Base-by-base conservation (phyloP, 2,797 vertebrate genomes). In the Mormyrops boulengeri region DNA sequence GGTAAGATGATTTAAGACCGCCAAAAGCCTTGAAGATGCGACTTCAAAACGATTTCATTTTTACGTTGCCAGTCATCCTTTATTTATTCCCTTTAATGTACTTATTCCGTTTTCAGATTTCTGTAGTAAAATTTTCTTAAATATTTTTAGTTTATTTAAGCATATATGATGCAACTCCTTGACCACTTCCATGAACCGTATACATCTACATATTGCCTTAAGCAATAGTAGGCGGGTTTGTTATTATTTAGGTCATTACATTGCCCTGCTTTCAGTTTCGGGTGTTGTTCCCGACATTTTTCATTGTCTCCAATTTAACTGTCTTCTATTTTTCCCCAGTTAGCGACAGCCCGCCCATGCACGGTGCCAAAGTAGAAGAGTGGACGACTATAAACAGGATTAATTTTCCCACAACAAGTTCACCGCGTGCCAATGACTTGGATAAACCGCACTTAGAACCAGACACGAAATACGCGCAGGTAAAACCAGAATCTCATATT, bases 291-390 rank as follows among this genome's bases (percentile, higher is more conserved):
- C 12, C 12, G 14, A 26, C 6, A 47, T 82, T 82, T 82, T n/a
- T 44, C 80, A 49, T 49, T 84, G 17, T 84, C 80, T 84, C 30
- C 17, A 41, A 44, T 84, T 85, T 30, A 22, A 49, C 22, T 85
- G n/a, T 85, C 0, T 85, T 94, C 88, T 93, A 90, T 91, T 92
- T 92, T 91, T 91, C 93, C 91, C 93, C 96, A 95, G 97, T 98
- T 95, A 98, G 96, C 95, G 97, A 98, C 96, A 96, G 96, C 94
- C 96, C 97, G 93, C 96, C 97, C 92, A 97, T 98, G 94, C 92
- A 97, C 94, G 97, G 97, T 93, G 95, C 97, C 94, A 98, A 97
- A 94, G 96, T 98, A 95, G 97, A 98, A 92, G 97, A 99, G 90
- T 97, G 97, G 97, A 97, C 95, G 96, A 95, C 96, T 93, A 93